Evolutionary conservation across 1,140 invertebrate genomes (phyloP), one percentile per base, ranked within the genome.

Genomic region (Apocrypta bakeri): DNA sequence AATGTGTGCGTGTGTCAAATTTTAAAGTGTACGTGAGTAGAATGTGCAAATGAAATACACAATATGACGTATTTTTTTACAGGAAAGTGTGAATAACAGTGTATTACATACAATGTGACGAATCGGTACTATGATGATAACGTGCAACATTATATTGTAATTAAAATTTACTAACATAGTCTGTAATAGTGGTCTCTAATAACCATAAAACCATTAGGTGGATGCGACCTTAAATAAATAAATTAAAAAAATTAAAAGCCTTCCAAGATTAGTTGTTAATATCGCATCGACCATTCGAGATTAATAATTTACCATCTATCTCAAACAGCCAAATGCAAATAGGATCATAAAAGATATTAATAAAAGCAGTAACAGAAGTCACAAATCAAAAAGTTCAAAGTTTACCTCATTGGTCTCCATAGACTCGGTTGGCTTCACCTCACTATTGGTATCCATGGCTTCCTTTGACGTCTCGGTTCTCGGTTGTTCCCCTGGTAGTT

Each of bases 391-490:
- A 74, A 75, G 24, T 9, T 37, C 0, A 0, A 0, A 33, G 48
- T 29, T 66, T 48, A 83, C 82, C 82, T 83, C 82, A 1, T 29
- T 25, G 0, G 69, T 83, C 4, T 83, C 82, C 76, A 83, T 83
- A 17, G 40, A 9, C 27, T 82, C 74, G 7, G 29, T 25, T 12
- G 68, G 68, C 25, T 82, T 82, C 4, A 37, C 42, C 11, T 69
- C 73, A 42, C 29, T 78, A 27, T 61, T 25, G 12, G 12, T 82
- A 31, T 33, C 61, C 48, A 74, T 33, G 79, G 68, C 0, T 29
- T 85, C 76, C 4, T 63, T 76, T 12, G 66, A 82, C 61, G 85
- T 81, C 83, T 84, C 85, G 0, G 25, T 48, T 86, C 83, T 29
- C 4, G 33, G 11, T 29, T 9, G 8, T 12, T 73, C 14, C 29